Conservation (phyloP, 2,797 vertebrate genomes). For the Oreochromis mossambicus region DNA sequence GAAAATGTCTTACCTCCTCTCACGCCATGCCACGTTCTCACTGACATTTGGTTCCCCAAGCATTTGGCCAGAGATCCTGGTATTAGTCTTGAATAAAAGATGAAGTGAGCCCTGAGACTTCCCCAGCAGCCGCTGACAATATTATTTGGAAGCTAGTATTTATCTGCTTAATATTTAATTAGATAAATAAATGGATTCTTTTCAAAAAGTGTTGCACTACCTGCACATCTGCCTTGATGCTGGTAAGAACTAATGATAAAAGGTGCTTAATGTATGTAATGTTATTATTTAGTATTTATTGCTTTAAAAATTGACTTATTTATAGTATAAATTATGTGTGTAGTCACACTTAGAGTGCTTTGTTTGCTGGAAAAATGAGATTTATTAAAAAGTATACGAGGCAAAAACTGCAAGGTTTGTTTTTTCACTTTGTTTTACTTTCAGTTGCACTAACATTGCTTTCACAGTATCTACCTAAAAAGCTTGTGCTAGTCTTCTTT, state of each 20-base stretch:
- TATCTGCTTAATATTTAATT: neutral
- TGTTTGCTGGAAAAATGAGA: neutral
- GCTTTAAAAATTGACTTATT: neutral
- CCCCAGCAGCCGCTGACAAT: neutral
- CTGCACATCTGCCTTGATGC: neutral
- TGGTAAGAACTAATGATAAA: neutral
- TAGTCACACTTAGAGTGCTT: neutral
- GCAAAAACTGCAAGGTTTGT: neutral
- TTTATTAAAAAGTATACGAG: neutral
- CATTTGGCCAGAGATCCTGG: conserved; percentile 21
- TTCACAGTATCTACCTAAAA: neutral
- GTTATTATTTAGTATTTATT: neutral
- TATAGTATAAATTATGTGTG: neutral
- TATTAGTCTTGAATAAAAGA: conserved; percentile 41
- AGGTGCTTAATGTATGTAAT: neutral
- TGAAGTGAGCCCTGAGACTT: conserved; percentile 1
- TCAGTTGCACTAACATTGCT: neutral
- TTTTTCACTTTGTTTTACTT: neutral
- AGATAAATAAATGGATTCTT: neutral
- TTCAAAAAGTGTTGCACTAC: neutral
- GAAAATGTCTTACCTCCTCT: conserved; percentile 1
- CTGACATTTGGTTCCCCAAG: conserved; percentile 24
- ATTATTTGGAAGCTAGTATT: neutral
- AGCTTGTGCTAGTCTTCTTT: neutral
- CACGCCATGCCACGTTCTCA: neutral